Base-by-base conservation (phyloP, 2,888 invertebrate species). In the Drosophila barbarae region DNA sequence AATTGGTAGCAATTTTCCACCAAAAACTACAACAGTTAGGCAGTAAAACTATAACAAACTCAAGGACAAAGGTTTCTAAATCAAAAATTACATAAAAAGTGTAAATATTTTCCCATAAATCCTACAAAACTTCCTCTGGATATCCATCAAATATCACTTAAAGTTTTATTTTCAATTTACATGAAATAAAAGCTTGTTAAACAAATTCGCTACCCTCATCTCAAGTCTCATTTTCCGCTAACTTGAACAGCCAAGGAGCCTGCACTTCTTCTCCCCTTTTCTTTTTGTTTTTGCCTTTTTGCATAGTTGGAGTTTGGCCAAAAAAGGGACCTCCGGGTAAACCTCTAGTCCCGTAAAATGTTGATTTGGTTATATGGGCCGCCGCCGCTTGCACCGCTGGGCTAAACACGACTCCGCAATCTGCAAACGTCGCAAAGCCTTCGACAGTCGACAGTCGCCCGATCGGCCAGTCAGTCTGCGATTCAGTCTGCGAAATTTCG, bases 371-470 rank as follows among this genome's bases (percentile, higher is more conserved):
- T 77, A 49, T 51, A 60, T 63, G 63, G 61, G 69, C 70, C 67
- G 41, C 23, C 41, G 51, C 55, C 55, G 68, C 66, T 52, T 30
- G 51, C 69, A 74, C 74, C 79, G 82, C 70, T 84, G 84, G 84
- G 84, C 84, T 70, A 73, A 80, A 77, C 80, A 84, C 84, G 80
- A 80, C 79, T 76, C 75, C 73, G 77, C 84, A 80, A 80, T 80
- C 79, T 80, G 83, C 72, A 64, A 77, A 81, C 80, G 80, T 82
- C 75, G 83, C 74, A 60, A 30, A 47, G 83, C 72, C 74, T 79
- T 72, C 83, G 80, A 77, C 64, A 74, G 79, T 72, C 77, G 81
- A 65, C 74, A 76, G 70, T 65, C 65, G 56, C 74, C 67, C 73
- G 82, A 79, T 83, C 80, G 77, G 79, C 79, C 78, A 79, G 73